These are phyloP conservation scores for Halesus radiatus DNA, from an alignment of 1,140 invertebrate species.

Conservation along the genomic window DNA sequence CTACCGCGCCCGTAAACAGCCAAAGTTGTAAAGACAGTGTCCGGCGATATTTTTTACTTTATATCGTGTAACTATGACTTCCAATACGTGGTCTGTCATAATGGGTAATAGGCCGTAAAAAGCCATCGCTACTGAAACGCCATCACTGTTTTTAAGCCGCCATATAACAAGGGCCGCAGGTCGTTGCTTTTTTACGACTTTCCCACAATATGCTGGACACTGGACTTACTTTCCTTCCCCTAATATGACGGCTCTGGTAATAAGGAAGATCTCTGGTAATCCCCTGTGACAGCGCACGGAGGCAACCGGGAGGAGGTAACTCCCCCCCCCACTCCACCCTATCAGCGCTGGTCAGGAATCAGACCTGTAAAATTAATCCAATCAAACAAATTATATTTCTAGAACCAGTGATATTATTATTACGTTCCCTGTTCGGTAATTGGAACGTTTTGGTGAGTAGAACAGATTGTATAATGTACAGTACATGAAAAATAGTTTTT, in stretches of 20 bases:
- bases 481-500: no score
- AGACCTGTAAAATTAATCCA: no score
- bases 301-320: no score
- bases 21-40: slow-evolving; percentile 3
- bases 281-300: neutral
- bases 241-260: neutral
- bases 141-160: slow-evolving; percentile 33
- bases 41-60: slow-evolving; percentile 36
- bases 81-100: slow-evolving; percentile 26
- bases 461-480: no score
- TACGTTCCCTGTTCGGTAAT: no score
- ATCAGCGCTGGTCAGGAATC: no score
- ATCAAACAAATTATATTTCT: no score
- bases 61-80: slow-evolving; percentile 13
- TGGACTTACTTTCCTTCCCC: slow-evolving; percentile 6
- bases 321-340: no score
- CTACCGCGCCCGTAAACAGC: slow-evolving; percentile 9
- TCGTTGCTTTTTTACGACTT: slow-evolving; percentile 26
- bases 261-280: neutral
- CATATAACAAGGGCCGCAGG: slow-evolving; percentile 1
- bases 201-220: slow-evolving; percentile 26
- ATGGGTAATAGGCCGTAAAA: slow-evolving; percentile 26
- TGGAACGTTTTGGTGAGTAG: no score
- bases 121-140: neutral
- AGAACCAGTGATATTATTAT: no score